Evolutionary conservation across 1,140 invertebrate species (phyloP).

Genomic region (Saxidomus purpurata): DNA sequence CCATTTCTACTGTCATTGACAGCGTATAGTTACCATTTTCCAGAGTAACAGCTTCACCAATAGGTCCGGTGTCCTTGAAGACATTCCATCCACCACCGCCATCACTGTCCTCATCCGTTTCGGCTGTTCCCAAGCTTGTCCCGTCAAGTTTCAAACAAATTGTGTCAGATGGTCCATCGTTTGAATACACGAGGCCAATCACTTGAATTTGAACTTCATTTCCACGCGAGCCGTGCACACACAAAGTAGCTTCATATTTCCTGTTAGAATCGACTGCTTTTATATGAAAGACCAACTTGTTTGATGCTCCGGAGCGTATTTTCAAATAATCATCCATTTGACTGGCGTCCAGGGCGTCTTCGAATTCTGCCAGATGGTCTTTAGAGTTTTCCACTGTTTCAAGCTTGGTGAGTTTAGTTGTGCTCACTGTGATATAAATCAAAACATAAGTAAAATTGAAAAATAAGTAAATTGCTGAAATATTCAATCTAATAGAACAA

Average conservation of each 20-base stretch:
- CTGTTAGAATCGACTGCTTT: too few relatives aligned
- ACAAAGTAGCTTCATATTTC: background rate
- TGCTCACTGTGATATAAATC: too few relatives aligned
- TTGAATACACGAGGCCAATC: background rate
- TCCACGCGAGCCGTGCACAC: background rate
- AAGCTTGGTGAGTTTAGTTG: too few relatives aligned
- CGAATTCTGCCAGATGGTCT: background rate
- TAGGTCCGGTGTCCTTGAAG: slow-evolving; percentile 17
- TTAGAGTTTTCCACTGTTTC: background rate
- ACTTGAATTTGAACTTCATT: background rate
- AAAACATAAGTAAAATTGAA: too few relatives aligned
- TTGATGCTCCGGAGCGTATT: background rate
- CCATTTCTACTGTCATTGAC: background rate
- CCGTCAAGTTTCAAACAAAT: background rate
- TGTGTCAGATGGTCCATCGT: slow-evolving; percentile 31
- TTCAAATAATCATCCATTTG: background rate
- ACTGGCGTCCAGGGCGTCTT: background rate
- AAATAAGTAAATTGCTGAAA: too few relatives aligned
- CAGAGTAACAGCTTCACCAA: background rate
- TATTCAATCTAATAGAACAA: too few relatives aligned
- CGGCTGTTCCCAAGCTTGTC: background rate
- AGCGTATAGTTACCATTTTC: background rate
- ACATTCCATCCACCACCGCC: slow-evolving; percentile 27
- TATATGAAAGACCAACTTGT: background rate
- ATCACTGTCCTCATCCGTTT: background rate